Conservation (phyloP, 2,797 vertebrate species). For the Pangasius krempfi region DNA sequence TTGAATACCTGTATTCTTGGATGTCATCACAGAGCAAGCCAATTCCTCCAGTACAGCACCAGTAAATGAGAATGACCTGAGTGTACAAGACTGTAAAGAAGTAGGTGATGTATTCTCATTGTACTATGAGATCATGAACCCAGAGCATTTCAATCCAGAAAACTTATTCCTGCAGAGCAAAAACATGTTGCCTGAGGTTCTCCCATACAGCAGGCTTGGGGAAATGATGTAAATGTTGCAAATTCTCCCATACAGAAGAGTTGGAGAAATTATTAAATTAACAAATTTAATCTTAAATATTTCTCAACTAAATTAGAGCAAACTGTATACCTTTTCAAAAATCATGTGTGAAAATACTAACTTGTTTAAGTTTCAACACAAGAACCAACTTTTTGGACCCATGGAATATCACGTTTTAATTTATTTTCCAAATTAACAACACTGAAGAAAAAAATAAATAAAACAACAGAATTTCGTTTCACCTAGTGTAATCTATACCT, state of each 20-base stretch:
- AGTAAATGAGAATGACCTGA: constrained; percentile 19
- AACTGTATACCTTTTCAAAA: not conserved
- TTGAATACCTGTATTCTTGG: constrained; percentile 31
- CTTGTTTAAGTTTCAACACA: not conserved
- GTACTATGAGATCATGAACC: constrained; percentile 12
- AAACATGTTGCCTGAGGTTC: not conserved
- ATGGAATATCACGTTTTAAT: not conserved
- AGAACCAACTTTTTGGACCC: not conserved
- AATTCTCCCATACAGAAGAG: not conserved
- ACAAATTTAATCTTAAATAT: not conserved
- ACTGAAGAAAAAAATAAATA: not conserved
- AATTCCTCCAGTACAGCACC: constrained; percentile 30
- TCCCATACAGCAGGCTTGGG: not conserved
- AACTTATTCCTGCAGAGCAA: not conserved
- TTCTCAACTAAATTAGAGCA: not conserved
- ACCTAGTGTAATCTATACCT: not conserved
- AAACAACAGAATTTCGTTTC: not conserved
- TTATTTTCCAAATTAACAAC: not conserved
- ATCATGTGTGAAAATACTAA: not conserved
- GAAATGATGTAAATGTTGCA: not conserved
- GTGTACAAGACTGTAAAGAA: constrained; percentile 17
- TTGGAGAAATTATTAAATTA: not conserved
- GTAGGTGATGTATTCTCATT: constrained; percentile 5
- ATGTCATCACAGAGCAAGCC: constrained; percentile 29
- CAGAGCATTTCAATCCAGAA: constrained; percentile 19